Percentiles rank a stretch among this genome's conserved stretches.
Evolutionary conservation across 2,113 vertebrate species (phyloP).

Genomic region (Megaptera novaeangliae): DNA sequence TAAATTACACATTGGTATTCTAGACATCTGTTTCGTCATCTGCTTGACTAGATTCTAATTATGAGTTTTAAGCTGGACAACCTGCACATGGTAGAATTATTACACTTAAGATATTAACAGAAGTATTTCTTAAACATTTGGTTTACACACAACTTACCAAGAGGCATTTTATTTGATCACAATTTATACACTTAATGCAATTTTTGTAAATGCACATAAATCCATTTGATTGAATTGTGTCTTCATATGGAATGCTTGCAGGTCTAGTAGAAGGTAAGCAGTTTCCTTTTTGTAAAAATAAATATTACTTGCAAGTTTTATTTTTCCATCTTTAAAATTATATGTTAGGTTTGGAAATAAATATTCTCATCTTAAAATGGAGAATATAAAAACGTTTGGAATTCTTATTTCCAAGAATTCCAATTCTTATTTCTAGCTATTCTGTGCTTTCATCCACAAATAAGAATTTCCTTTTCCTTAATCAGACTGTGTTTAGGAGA

Average conservation of each 20-base stretch:
- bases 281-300: not conserved
- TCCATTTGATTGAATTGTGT: not conserved
- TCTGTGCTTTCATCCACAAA: not conserved
- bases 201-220: not conserved
- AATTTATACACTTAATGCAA: not conserved
- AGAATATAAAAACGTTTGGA: not conserved
- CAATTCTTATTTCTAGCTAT: not conserved
- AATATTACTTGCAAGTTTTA: not conserved
- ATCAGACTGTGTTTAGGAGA: not conserved
- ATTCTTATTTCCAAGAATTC: not conserved
- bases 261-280: not conserved
- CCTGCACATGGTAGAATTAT: not conserved
- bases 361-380: not conserved
- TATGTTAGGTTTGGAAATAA: not conserved
- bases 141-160: not conserved
- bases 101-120: not conserved
- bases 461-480: not conserved
- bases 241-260: not conserved
- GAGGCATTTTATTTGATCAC: not conserved
- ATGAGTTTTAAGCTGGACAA: slow-evolving; percentile 33
- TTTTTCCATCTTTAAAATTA: not conserved
- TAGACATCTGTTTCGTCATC: not conserved
- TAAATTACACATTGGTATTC: slow-evolving; percentile 35
- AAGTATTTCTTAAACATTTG: slow-evolving; percentile 29
- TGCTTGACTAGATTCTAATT: slow-evolving; percentile 34